Conservation (phyloP, 2,113 vertebrate species). For the Rousettus leschenaultii region DNA sequence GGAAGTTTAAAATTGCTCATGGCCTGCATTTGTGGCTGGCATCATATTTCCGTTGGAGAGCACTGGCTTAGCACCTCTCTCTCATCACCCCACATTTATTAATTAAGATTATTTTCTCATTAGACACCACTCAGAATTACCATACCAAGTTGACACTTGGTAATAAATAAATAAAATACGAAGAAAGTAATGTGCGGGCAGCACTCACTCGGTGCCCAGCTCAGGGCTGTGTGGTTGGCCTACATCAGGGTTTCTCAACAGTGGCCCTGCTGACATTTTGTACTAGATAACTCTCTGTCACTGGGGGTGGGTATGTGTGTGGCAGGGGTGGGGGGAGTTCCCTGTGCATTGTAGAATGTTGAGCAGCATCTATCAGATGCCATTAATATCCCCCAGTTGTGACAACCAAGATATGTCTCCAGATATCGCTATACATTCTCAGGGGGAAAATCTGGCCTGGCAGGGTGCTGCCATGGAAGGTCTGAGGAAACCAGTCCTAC, state of each 20-base stretch:
- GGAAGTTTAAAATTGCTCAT: background rate
- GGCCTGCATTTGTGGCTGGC: background rate
- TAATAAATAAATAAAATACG: background rate
- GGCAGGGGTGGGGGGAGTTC: too few relatives aligned
- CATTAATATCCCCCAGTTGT: fast-evolving
- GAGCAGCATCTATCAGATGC: background rate
- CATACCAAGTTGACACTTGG: background rate
- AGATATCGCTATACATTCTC: background rate
- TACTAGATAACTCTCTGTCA: background rate
- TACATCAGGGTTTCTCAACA: background rate
- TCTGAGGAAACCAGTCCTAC: fast-evolving
- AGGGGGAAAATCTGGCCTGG: background rate
- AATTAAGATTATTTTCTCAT: background rate
- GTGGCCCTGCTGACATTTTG: background rate
- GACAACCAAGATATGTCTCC: background rate
- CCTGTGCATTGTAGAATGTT: background rate
- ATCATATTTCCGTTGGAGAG: background rate
- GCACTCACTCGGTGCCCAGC: background rate
- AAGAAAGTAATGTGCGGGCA: background rate
- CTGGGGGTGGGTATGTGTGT: background rate
- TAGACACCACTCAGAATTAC: background rate
- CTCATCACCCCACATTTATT: background rate
- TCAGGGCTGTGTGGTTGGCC: background rate
- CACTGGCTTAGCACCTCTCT: background rate
- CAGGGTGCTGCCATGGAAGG: fast-evolving